Base-by-base conservation (phyloP, 2,888 invertebrate species). In the Clusia tigrina region DNA sequence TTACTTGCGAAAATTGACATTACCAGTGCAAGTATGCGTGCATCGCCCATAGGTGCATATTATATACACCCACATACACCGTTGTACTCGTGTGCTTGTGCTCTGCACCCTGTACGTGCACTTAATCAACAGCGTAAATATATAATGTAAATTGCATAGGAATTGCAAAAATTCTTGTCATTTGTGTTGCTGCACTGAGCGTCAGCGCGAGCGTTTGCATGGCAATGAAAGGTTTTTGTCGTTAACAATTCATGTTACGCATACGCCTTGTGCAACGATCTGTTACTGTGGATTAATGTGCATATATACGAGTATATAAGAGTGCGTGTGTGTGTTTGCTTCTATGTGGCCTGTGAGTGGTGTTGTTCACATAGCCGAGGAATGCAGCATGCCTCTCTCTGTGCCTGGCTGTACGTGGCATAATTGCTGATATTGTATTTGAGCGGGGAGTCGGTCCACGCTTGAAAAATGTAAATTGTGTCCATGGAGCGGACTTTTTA, bases 201-300 rank as follows among this genome's bases (percentile, higher is more conserved):
- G 38, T 51, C 60, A n/a, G n/a, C n/a, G n/a, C n/a, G n/a, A n/a
- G n/a, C n/a, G n/a, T 59, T 58, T 46, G 9, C 32, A 42, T 42
- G 42, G 32, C 42, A 42, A 42, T 42, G 42, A 42, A 42, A 42
- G 42, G 3, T 62, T 12, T 26, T 62, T 58, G 22, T 25, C 62
- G 60, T 65, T 57, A 67, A 65, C 68, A 68, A 68, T 68, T 69
- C 67, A 67, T 64, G 65, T 68, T 67, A 66, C 67, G 67, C 60
- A 67, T 66, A 66, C 63, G 64, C 64, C 48, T n/a, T 62, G 64
- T 65, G 65, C 17, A 3, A 46, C 48, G 26, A 57, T 25, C 68
- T 69, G 68, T 66, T 67, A 67, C 22, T 60, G 62, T 60, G 63
- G 58, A 68, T 66, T 68, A 63, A 63, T 67, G 66, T 63, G 63